Percentiles rank a stretch among this genome's conserved stretches.
Evolutionary conservation across 2,888 invertebrate species (phyloP).

Genomic region (Eumerus sabulonum): DNA sequence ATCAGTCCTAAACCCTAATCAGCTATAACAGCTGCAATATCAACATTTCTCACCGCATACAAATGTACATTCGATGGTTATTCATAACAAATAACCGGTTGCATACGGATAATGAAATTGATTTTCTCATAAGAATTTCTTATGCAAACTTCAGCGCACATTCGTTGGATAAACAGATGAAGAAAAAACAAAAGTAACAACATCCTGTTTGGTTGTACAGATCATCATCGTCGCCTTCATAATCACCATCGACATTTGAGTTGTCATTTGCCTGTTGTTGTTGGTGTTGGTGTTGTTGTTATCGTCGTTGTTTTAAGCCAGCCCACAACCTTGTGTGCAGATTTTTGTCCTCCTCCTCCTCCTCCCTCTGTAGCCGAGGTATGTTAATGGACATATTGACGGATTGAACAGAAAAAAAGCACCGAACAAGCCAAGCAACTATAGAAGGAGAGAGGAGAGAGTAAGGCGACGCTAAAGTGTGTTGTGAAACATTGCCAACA

Average conservation of each 20-base stretch:
- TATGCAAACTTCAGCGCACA: constrained; percentile 41
- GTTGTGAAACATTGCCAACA: constrained; percentile 62
- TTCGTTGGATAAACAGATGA: constrained; percentile 18
- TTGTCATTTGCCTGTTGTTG: too few relatives aligned
- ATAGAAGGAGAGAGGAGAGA: neutral
- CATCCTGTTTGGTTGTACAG: constrained; percentile 62
- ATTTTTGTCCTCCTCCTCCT: constrained; percentile 8
- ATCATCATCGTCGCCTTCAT: constrained; percentile 48
- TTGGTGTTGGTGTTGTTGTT: constrained; percentile 4
- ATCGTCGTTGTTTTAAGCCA: constrained; percentile 26
- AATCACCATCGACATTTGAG: neutral
- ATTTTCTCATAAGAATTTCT: constrained; percentile 43
- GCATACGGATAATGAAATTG: neutral
- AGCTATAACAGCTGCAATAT: too few relatives aligned
- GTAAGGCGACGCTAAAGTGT: constrained; percentile 17
- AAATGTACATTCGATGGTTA: constrained; percentile 16
- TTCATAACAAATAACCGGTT: constrained; percentile 10
- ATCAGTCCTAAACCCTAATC: too few relatives aligned
- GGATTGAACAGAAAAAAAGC: constrained; percentile 18
- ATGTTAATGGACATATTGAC: constrained; percentile 11
- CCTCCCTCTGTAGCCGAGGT: neutral
- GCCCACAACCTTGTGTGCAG: constrained; percentile 64
- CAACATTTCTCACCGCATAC: too few relatives aligned
- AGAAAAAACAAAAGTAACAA: constrained; percentile 19
- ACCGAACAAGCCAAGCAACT: neutral